Conservation (phyloP, 2,888 invertebrate species). For the Himalopsyche tibetana region DNA sequence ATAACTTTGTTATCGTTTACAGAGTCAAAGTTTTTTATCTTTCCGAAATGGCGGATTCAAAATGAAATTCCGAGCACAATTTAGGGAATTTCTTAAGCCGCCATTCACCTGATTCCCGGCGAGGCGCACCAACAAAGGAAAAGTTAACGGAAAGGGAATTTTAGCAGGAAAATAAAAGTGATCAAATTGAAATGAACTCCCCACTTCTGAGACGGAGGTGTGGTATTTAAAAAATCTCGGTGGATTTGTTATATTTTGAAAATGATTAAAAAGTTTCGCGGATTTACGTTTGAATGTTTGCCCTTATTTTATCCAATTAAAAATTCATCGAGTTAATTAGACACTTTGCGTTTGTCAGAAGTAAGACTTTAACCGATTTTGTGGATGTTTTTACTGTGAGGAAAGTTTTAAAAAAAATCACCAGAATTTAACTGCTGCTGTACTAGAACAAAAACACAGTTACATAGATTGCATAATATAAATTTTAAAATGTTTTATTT, state of each 20-base stretch:
- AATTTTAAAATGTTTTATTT: too few relatives aligned
- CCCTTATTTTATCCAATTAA: conserved; percentile 7
- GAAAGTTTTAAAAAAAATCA: too few relatives aligned
- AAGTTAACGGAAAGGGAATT: conserved; percentile 41
- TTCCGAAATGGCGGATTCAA: conserved; percentile 54
- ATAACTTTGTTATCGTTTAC: conserved; percentile 62
- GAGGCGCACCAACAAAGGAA: conserved; percentile 46
- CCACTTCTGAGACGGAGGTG: conserved; percentile 18
- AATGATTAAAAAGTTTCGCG: conserved; percentile 40
- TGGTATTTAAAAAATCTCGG: conserved; percentile 35
- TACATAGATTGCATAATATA: too few relatives aligned
- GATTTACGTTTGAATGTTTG: conserved; percentile 18
- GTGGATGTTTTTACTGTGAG: too few relatives aligned
- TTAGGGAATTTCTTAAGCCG: conserved; percentile 48
- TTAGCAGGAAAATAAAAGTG: conserved; percentile 38
- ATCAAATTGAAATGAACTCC: conserved; percentile 47
- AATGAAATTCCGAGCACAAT: conserved; percentile 61
- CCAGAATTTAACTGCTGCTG: too few relatives aligned
- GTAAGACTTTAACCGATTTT: too few relatives aligned
- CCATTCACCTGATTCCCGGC: conserved; percentile 49
- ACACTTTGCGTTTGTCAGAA: neutral
- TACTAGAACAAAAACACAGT: too few relatives aligned
- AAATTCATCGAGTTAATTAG: conserved; percentile 16
- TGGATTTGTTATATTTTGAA: conserved; percentile 37
- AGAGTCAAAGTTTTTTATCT: conserved; percentile 59